These are phyloP conservation scores for Lymantria monacha DNA, from an alignment of 2,888 invertebrate species.

Conservation along the genomic window DNA sequence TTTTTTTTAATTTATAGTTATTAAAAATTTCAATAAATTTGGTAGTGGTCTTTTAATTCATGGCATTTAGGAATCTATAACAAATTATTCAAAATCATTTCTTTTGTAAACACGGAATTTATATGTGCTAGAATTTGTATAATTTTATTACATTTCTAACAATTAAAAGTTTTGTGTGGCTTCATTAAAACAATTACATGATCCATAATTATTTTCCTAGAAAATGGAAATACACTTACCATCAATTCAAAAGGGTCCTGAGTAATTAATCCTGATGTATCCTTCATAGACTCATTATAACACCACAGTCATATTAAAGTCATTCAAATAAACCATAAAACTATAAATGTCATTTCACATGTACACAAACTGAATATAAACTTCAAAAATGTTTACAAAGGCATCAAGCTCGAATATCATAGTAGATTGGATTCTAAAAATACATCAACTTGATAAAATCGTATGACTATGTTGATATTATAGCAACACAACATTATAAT, in stretches of 20 bases:
- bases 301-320: constrained; percentile 38
- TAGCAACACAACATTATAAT: constrained; percentile 70
- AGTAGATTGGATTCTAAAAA: constrained; percentile 72
- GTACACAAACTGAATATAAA: constrained; percentile 36
- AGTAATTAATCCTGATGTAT: constrained; percentile 39
- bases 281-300: constrained; percentile 54
- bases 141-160: too few species aligned
- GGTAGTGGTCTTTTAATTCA: too few species aligned
- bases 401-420: constrained; percentile 65
- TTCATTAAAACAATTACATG: background rate
- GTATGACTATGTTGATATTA: constrained; percentile 71
- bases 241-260: constrained; percentile 59
- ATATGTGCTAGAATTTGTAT: too few species aligned
- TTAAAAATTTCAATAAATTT: too few species aligned
- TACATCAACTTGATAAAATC: constrained; percentile 75
- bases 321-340: constrained; percentile 37
- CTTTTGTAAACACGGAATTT: too few species aligned
- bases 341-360: constrained; percentile 32
- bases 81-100: too few species aligned
- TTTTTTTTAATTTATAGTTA: too few species aligned
- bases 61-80: too few species aligned
- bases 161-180: background rate
- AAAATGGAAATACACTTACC: constrained; percentile 50
- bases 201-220: background rate
- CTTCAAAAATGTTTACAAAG: constrained; percentile 64